Evolutionary conservation across 2,888 invertebrate species (phyloP).

Genomic region (Ennomos erosarius): DNA sequence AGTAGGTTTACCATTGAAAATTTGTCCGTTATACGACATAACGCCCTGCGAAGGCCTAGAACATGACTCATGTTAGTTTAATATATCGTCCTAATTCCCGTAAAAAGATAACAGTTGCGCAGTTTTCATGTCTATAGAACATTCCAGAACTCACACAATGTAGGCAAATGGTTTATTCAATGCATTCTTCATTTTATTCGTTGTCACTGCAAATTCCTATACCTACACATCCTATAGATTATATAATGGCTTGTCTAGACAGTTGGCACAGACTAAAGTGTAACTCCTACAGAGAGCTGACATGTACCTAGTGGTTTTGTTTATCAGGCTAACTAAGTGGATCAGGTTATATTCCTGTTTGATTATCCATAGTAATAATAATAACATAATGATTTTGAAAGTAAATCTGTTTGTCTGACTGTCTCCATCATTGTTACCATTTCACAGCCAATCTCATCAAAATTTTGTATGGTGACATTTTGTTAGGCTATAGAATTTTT

Average conservation of each 20-base stretch:
- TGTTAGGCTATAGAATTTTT: too few species aligned
- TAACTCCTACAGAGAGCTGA: background rate
- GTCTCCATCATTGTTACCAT: too few species aligned
- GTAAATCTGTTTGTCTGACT: too few species aligned
- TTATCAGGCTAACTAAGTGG: too few species aligned
- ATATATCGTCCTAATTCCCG: conserved; percentile 21
- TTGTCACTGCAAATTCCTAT: conserved; percentile 33
- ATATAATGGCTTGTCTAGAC: conserved; percentile 51
- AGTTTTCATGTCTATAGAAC: conserved; percentile 1
- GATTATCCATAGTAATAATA: too few species aligned
- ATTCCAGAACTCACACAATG: conserved; percentile 5
- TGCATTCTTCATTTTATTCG: conserved; percentile 17
- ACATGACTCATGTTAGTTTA: conserved; percentile 43
- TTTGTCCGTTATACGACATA: conserved; percentile 46
- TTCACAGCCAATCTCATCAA: too few species aligned
- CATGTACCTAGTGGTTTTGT: background rate
- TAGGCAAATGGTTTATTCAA: background rate
- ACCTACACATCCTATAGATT: conserved; percentile 32
- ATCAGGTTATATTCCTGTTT: too few species aligned
- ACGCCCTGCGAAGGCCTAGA: conserved; percentile 38
- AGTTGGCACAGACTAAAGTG: conserved; percentile 13
- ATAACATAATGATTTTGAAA: too few species aligned
- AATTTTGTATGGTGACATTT: too few species aligned
- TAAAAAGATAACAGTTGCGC: background rate
- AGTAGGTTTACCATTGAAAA: conserved; percentile 25